Conservation (phyloP, 2,888 invertebrate genomes). For the Synergus umbraculus region DNA sequence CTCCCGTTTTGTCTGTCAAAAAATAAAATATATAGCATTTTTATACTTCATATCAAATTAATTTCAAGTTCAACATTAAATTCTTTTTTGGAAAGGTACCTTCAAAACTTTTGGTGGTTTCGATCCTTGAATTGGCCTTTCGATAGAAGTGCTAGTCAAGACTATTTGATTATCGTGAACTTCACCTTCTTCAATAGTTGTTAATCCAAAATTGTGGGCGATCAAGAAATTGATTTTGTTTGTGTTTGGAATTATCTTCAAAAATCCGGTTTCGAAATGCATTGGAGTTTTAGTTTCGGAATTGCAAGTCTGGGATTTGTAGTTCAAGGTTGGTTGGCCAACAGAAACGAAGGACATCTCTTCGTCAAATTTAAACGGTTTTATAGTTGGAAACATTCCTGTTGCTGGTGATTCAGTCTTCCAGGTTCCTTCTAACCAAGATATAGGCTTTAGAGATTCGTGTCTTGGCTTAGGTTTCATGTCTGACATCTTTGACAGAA, state of each 20-base stretch:
- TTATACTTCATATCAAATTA: neutral
- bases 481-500: conserved; percentile 13
- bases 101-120: conserved; percentile 79
- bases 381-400: conserved; percentile 81
- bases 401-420: conserved; percentile 77
- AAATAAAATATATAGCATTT: conserved; percentile 6
- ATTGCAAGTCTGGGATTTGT: conserved; percentile 79
- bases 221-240: conserved; percentile 79
- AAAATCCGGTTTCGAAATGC: conserved; percentile 83
- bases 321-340: conserved; percentile 83
- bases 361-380: conserved; percentile 80
- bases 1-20: conserved; percentile 74
- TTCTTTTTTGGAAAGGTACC: conserved; percentile 56
- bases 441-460: conserved; percentile 79
- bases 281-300: conserved; percentile 79
- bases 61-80: conserved; percentile 15
- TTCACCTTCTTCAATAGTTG: conserved; percentile 81
- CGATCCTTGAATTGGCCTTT: conserved; percentile 78
- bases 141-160: conserved; percentile 78
- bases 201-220: conserved; percentile 82
- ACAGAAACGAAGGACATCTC: conserved; percentile 80
- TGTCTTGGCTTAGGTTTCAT: conserved; percentile 72
- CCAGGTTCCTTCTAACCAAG: conserved; percentile 83
- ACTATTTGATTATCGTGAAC: conserved; percentile 70
- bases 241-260: conserved; percentile 80